Percentiles rank a stretch among this genome's conserved stretches.
Conservation (phyloP, 1,140 invertebrate species). For the Drosophila pandora region DNA sequence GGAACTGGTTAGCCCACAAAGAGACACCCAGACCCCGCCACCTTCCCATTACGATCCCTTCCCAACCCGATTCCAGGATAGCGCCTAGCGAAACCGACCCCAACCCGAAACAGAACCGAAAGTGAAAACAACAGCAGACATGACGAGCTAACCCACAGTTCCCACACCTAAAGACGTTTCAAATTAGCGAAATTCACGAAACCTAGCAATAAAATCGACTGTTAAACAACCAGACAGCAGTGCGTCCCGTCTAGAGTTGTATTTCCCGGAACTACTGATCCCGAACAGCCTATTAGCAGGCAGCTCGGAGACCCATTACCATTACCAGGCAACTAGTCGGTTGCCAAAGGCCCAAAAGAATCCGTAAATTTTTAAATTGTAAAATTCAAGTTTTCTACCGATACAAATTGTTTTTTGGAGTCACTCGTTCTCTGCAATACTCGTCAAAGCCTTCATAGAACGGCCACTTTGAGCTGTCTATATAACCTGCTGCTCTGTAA, state of each 20-base stretch:
- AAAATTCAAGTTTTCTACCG: not conserved
- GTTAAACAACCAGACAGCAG: slow-evolving; percentile 8
- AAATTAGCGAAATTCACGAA: slow-evolving; percentile 24
- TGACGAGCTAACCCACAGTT: slow-evolving; percentile 8
- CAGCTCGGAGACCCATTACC: not conserved
- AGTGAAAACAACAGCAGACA: not conserved
- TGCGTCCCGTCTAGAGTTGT: slow-evolving; percentile 4
- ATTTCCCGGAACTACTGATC: not conserved
- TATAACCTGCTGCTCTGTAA: not conserved
- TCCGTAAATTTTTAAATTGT: not conserved
- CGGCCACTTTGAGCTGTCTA: no score
- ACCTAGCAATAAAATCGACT: slow-evolving; percentile 35
- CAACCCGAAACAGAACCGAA: not conserved
- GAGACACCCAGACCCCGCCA: slow-evolving; percentile 2
- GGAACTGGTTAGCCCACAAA: not conserved
- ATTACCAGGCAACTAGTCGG: not conserved
- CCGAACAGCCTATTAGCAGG: not conserved
- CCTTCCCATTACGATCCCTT: slow-evolving; percentile 1
- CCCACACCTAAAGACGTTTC: slow-evolving; percentile 14
- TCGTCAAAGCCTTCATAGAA: no score
- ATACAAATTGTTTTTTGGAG: no score
- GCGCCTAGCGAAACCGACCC: not conserved
- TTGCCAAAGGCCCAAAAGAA: no score
- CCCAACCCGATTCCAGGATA: slow-evolving; percentile 25
- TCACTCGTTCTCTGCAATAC: no score